Percentiles rank a stretch among this genome's conserved stretches.
phyloP scores from a whole-genome alignment of 1,140 invertebrate species.

The Dreissena polymorpha region DNA sequence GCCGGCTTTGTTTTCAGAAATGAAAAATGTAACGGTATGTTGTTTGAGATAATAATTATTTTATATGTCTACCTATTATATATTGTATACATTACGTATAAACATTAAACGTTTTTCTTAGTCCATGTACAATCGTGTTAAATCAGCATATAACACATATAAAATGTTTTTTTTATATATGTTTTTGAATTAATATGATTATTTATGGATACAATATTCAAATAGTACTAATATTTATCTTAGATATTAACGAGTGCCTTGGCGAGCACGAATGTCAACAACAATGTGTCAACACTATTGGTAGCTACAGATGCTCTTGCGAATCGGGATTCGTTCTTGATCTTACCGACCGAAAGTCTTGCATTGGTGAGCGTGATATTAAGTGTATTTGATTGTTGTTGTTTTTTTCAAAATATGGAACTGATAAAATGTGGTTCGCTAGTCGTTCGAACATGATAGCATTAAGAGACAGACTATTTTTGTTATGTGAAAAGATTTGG shows the following conservation, averaged over 20 bases:
- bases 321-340: slow-evolving; percentile 56
- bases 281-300: slow-evolving; percentile 61
- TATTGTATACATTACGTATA: not conserved
- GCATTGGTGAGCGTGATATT: slow-evolving; percentile 29
- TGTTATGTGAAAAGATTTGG: no score
- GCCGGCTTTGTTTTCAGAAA: slow-evolving; percentile 18
- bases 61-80: not conserved
- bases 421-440: not conserved
- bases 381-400: no score
- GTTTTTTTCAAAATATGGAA: no score
- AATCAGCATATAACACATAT: not conserved
- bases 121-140: not conserved
- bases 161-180: not conserved
- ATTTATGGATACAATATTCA: not conserved
- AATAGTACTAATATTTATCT: not conserved
- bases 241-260: slow-evolving; percentile 78
- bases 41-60: not conserved
- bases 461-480: no score
- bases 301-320: slow-evolving; percentile 61
- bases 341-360: slow-evolving; percentile 6
- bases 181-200: no score
- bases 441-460: no score
- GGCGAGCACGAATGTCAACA: slow-evolving; percentile 79
- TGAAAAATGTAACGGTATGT: slow-evolving; percentile 31
- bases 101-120: not conserved